Conservation (phyloP, 2,113 vertebrate genomes). For the Oreochromis aureus region DNA sequence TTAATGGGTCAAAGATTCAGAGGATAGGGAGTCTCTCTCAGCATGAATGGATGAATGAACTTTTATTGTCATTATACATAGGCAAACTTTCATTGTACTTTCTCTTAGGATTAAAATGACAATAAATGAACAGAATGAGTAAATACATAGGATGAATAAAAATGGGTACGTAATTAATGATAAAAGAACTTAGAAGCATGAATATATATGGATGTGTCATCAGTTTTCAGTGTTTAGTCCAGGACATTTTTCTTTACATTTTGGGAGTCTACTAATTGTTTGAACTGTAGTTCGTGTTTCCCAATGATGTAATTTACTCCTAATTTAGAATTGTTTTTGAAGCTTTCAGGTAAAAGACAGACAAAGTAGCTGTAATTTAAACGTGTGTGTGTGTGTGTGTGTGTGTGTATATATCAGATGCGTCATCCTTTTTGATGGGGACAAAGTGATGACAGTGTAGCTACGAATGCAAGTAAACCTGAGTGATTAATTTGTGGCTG, state of each 20-base stretch:
- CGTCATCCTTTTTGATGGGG: neutral
- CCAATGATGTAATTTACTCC: neutral
- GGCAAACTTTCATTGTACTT: neutral
- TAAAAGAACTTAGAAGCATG: neutral
- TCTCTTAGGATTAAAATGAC: neutral
- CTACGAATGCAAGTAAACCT: neutral
- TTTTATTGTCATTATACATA: neutral
- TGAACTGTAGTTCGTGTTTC: neutral
- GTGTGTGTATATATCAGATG: neutral
- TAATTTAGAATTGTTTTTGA: neutral
- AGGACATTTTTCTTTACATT: neutral
- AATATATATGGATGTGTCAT: neutral
- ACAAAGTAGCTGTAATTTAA: neutral
- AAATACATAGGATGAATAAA: neutral
- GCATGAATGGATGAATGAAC: neutral
- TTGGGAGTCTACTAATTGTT: neutral
- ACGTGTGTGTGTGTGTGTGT: fast-evolving
- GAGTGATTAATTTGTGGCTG: neutral
- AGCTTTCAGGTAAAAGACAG: neutral
- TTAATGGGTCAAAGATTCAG: neutral
- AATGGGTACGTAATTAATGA: neutral
- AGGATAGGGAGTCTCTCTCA: neutral
- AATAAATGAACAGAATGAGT: neutral
- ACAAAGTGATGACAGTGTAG: neutral
- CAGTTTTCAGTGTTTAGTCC: neutral